Percentiles rank a stretch among this genome's conserved stretches.
Evolutionary conservation across 2,888 invertebrate genomes (phyloP).

Genomic region (Theristus sp.): DNA sequence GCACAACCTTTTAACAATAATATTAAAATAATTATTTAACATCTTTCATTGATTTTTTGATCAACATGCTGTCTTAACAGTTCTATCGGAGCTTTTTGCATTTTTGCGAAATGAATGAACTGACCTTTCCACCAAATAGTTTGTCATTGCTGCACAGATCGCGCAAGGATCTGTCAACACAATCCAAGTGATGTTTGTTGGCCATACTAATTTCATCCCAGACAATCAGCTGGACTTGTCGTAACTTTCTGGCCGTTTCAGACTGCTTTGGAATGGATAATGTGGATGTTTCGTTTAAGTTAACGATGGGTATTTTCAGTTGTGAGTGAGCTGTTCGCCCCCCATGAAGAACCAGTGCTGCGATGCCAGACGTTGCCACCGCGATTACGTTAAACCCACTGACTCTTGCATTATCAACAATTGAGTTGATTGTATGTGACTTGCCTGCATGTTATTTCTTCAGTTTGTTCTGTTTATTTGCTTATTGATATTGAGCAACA

Average conservation of each 20-base stretch:
- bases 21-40: too few species aligned
- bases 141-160: neutral
- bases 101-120: neutral
- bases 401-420: neutral
- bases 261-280: neutral
- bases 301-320: neutral
- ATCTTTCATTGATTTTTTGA: too few species aligned
- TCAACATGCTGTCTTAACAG: too few species aligned
- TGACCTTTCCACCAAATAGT: neutral
- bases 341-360: neutral
- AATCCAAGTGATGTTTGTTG: neutral
- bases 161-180: neutral
- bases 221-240: neutral
- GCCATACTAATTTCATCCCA: neutral
- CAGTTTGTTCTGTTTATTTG: too few species aligned
- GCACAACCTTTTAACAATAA: neutral
- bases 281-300: neutral
- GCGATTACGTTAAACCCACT: neutral
- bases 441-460: too few species aligned
- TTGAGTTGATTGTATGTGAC: neutral
- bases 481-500: too few species aligned
- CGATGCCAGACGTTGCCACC: neutral
- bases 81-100: too few species aligned
- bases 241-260: neutral
- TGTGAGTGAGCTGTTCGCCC: neutral